These are phyloP conservation scores for Saxicola maurus DNA, from an alignment of 2,797 vertebrate genomes.

Conservation along the genomic window DNA sequence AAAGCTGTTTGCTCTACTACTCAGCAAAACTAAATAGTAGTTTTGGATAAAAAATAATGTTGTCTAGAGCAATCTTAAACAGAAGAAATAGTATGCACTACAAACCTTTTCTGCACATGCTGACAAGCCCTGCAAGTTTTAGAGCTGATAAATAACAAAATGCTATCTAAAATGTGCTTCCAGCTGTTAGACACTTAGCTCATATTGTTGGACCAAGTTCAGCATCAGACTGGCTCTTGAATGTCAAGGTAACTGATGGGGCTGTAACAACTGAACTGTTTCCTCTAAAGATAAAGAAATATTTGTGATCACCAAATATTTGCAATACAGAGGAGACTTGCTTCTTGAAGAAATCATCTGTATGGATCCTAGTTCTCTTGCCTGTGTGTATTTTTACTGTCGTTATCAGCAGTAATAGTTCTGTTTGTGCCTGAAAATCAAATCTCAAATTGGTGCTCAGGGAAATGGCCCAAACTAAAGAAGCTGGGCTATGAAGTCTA, in stretches of 20 bases:
- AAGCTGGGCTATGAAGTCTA: rapidly evolving
- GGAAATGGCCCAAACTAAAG: not conserved
- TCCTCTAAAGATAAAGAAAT: not conserved
- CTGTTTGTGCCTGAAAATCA: not conserved
- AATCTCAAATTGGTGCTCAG: not conserved
- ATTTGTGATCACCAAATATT: not conserved
- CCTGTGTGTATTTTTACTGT: rapidly evolving
- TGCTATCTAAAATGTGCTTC: not conserved
- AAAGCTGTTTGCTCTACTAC: not conserved
- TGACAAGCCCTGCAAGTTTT: not conserved
- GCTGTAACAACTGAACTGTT: not conserved
- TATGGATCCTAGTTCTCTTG: not conserved
- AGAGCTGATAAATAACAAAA: not conserved
- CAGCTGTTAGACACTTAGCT: not conserved
- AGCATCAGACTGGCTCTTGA: not conserved
- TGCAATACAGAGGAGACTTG: not conserved
- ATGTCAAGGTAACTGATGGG: not conserved
- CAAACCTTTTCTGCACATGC: not conserved
- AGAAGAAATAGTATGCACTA: not conserved
- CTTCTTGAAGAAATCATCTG: not conserved
- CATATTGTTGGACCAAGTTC: not conserved
- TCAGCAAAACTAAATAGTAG: not conserved
- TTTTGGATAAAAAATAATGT: not conserved
- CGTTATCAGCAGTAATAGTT: not conserved
- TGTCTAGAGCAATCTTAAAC: constrained; percentile 19